These are phyloP conservation scores for Xenus cinereus DNA, from an alignment of 2,113 vertebrate genomes.

Conservation along the genomic window DNA sequence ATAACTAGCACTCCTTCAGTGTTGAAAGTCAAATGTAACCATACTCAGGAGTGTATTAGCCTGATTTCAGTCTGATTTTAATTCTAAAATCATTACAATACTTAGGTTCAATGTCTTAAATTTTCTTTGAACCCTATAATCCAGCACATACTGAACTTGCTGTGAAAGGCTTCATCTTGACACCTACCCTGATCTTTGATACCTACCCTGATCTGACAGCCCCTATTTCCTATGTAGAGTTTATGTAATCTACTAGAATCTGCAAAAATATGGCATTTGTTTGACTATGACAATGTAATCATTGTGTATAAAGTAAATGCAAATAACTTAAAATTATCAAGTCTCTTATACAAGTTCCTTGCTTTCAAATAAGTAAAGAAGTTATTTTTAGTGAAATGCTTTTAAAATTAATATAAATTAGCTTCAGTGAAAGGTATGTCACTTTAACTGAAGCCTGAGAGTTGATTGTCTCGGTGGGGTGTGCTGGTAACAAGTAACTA, in stretches of 20 bases:
- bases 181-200: neutral
- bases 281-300: neutral
- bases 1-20: neutral
- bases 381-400: neutral
- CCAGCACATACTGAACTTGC: neutral
- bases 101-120: neutral
- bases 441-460: neutral
- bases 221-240: neutral
- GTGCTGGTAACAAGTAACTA: neutral
- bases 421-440: neutral
- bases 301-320: neutral
- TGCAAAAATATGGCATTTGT: neutral
- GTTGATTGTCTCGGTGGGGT: neutral
- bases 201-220: neutral
- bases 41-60: neutral
- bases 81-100: neutral
- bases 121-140: neutral
- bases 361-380: neutral
- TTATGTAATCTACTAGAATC: neutral
- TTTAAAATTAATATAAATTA: neutral
- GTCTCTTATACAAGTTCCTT: neutral
- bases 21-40: neutral
- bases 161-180: neutral
- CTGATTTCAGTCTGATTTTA: neutral
- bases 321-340: neutral